Base-by-base conservation (phyloP, 2,113 vertebrate species). In the Oryzias celebensis region DNA sequence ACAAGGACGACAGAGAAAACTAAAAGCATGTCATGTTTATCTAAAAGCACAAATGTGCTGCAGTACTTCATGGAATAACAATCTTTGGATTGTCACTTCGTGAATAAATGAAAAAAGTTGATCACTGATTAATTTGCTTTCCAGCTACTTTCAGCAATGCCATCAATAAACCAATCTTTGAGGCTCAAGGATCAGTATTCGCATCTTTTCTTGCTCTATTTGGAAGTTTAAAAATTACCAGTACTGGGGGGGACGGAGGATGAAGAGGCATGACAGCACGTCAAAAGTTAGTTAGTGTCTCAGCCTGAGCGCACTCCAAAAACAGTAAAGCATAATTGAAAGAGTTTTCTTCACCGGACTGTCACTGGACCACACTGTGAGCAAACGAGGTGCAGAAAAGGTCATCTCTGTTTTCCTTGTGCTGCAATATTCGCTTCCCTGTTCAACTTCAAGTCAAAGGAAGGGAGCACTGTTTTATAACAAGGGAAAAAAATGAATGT, bases 401-500 rank as follows among this genome's bases (percentile, higher is more conserved):
- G 26, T 41, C 6, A 0, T 62, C 41, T 49, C 42, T 77, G 18
- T 58, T 80, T 59, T 57, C 62, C 36, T 55, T 50, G 56, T 65
- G 59, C 58, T 55, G 54, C 61, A 47, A 52, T 26, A 58, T 69
- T 62, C 26, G 16, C 58, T 43, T 52, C 31, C 54, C 65, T 49
- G 43, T 55, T 57, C 66, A 31, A 52, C 46, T 31, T 42, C 31
- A 15, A 26, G 18, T 16, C 54, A 71, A 47, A 1, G 17, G 43
- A 26, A 42, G 44, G 51, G 28, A 48, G 42, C 24, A 41, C 23
- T 16, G 50, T 28, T 67, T 68, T 82, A 84, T 84, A 84, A 87
- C 82, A 61, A 81, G 36, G 85, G 64, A 20, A n/a, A 48, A 13
- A 48, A 48, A 47, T 5, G 6, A 47, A 48, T 12, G 73, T 88